Percentiles rank a stretch among this genome's conserved stretches.
Conservation (phyloP, 2,888 invertebrate genomes). For the Oegoconia quadripuncta region DNA sequence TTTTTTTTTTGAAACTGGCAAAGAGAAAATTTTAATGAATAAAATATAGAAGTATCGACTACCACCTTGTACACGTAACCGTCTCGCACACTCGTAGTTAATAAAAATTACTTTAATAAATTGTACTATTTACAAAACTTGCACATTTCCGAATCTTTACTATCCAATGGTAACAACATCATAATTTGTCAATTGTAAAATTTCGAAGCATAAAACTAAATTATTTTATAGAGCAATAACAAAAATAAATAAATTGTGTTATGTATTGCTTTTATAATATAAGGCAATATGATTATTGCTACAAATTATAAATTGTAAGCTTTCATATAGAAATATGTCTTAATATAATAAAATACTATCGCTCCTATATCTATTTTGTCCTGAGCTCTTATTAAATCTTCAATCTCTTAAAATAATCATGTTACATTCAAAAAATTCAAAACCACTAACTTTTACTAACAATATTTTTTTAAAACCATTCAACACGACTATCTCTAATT, state of each 20-base stretch:
- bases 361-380: too few species aligned
- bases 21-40: slow-evolving; percentile 35
- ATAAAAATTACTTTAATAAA: slow-evolving; percentile 30
- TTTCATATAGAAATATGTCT: too few species aligned
- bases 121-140: slow-evolving; percentile 67
- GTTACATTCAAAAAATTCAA: too few species aligned
- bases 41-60: slow-evolving; percentile 41
- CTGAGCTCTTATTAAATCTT: too few species aligned
- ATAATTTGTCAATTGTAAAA: slow-evolving; percentile 37
- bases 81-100: not conserved
- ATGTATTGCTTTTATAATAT: slow-evolving; percentile 36
- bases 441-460: slow-evolving; percentile 49
- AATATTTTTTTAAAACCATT: slow-evolving; percentile 38
- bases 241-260: slow-evolving; percentile 42
- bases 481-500: slow-evolving; percentile 52
- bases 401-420: slow-evolving; percentile 24
- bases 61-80: too few species aligned
- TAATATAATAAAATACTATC: too few species aligned
- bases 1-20: slow-evolving; percentile 49
- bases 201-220: slow-evolving; percentile 48
- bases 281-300: slow-evolving; percentile 21
- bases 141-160: slow-evolving; percentile 41
- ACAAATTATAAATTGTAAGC: too few species aligned
- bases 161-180: slow-evolving; percentile 59
- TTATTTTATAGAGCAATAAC: slow-evolving; percentile 43